Base-by-base conservation (phyloP, 2,888 invertebrate genomes). In the Drosophila percnosoma region DNA sequence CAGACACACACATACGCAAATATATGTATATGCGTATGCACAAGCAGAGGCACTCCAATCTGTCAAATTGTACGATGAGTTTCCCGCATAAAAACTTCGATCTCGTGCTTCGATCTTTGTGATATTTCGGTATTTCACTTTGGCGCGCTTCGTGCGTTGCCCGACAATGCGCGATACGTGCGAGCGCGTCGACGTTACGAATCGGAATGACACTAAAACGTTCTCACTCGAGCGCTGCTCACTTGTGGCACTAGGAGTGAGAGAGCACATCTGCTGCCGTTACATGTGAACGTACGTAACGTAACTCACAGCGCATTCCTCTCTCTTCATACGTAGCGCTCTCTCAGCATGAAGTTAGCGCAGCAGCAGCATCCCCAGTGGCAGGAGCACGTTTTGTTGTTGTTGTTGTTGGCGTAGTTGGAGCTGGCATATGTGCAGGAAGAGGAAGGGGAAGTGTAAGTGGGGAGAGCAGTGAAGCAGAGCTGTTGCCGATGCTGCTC, bases 381-480 rank as follows among this genome's bases (percentile, higher is more conserved):
- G 55, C 54, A 64, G 73, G 72, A 72, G 74, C 65, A 61, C 63
- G 68, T 70, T 63, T 57, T 63, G 63, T 67, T 70, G 63, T 36
- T 55, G 48, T 53, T 73, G 38, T 38, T 52, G 36, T 27, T 40
- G 51, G 31, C 60, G 51, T 54, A 52, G 74, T 48, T 60, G 71
- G 49, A 45, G 77, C 58, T 70, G 73, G 82, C 83, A 87, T 87
- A 87, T 81, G 73, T 80, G 82, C 83, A 83, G 88, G 83, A 84
- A 87, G 81, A 81, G 71, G 68, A 49, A 54, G 65, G 63, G 74
- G 61, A 87, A 87, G 79, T 81, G 71, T 69, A 29, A 58, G 79
- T 66, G 77, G 72, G 62, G 53, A 64, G 59, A 51, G 60, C 33
- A 66, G 63, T 63, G 72, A 64, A 65, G 62, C 68, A 79, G 75